These are phyloP conservation scores for Siniperca obscura DNA, from an alignment of 2,797 vertebrate species.

Conservation along the genomic window DNA sequence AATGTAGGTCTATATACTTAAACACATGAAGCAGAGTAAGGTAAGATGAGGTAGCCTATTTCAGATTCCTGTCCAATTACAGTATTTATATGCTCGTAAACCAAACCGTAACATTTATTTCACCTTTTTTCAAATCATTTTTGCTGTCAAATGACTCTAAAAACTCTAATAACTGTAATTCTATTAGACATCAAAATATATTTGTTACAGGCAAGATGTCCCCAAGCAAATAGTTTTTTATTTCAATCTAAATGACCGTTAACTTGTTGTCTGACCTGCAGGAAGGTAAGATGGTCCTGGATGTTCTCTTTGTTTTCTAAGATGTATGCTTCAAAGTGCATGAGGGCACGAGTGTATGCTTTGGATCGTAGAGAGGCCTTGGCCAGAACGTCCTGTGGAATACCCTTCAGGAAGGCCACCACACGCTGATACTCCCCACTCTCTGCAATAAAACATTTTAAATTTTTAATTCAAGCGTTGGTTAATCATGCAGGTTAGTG, in stretches of 20 bases:
- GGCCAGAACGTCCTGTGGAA: conserved; percentile 95
- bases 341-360: conserved; percentile 97
- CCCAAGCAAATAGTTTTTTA: neutral
- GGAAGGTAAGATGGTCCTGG: conserved; percentile 96
- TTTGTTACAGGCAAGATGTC: neutral
- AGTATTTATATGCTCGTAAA: no score
- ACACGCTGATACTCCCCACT: conserved; percentile 92
- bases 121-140: neutral
- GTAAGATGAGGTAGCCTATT: neutral
- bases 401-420: conserved; percentile 92
- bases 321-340: conserved; percentile 98
- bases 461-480: neutral
- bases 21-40: neutral
- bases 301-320: conserved; percentile 95
- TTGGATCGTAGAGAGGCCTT: conserved; percentile 95
- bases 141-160: neutral
- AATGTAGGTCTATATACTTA: neutral
- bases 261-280: conserved; percentile 87
- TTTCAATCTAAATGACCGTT: neutral
- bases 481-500: neutral
- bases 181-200: no score
- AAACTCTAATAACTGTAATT: neutral
- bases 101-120: neutral
- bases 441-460: conserved; percentile 67
- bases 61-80: no score